Base-by-base conservation (phyloP, 2,888 invertebrate genomes). In the Trilocha varians region DNA sequence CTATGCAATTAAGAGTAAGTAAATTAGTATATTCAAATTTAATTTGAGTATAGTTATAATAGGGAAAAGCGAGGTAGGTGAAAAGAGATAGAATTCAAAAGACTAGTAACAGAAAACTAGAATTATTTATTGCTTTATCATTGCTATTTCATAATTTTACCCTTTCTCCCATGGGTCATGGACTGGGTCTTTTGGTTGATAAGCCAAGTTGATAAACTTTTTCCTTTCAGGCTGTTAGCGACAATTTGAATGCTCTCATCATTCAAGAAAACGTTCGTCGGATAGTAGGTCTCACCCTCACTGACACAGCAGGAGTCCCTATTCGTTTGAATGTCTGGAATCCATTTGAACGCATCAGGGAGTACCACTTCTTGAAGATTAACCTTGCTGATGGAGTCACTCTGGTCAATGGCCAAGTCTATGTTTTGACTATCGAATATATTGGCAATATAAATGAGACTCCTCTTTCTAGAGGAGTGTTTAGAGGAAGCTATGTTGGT, bases 381-480 rank as follows among this genome's bases (percentile, higher is more conserved):
- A 74, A 78, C 44, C 56, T 83, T 11, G 52, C 52, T 43, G 55
- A 57, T 13, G 76, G 74, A 11, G 42, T 50, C 0, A 67, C 65
- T 0, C 55, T 85, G 13, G 52, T 41, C 0, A 62, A 61, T 15
- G 67, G 57, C 3, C 45, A 53, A 35, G 50, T 52, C 4, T 84
- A 82, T 38, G 44, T 45, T 2, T 40, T 84, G 3, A 64, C 49
- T 3, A 61, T 85, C 2, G 38, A 32, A 0, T 85, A 84, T 39
- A 44, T 82, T 3, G 85, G 85, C 3, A 78, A 79, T 41, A 84
- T 84, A 5, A 84, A 85, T 48, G 83, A 80, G 46, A 79, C 82
- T 9, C 85, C 85, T 8, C 49, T 85, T 0, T 75, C 75, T 0
- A 60, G 84, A 63, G 84, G 84, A 3, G 70, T 85, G 2, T 85